These are phyloP conservation scores for Helogale parvula DNA, from an alignment of 2,113 vertebrate genomes.

Conservation along the genomic window DNA sequence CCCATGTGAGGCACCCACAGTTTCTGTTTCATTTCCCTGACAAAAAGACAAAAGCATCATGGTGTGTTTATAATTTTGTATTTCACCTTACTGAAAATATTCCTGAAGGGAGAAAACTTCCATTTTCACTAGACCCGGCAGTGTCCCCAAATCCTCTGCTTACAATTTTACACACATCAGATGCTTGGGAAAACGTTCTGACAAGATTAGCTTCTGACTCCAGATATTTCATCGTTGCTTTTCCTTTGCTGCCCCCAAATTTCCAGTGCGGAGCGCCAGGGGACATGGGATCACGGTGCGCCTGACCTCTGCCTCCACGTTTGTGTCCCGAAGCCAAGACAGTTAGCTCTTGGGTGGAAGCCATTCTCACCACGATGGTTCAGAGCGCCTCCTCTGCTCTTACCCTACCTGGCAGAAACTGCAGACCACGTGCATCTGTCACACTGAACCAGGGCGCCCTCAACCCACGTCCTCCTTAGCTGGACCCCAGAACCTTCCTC, in stretches of 20 bases:
- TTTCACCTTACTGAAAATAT: background rate
- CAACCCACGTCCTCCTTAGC: background rate
- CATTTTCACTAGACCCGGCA: background rate
- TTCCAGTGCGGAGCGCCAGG: background rate
- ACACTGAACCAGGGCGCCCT: background rate
- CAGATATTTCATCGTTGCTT: background rate
- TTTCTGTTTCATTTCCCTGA: background rate
- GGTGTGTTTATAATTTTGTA: background rate
- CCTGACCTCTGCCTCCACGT: background rate
- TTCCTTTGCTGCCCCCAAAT: background rate
- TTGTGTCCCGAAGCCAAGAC: background rate
- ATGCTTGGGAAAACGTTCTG: background rate
- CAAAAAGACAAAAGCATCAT: background rate
- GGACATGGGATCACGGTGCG: background rate
- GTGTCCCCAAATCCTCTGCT: background rate
- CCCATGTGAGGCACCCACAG: background rate
- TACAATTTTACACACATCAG: background rate
- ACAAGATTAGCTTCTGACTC: background rate
- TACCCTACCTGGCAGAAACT: background rate
- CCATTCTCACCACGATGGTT: background rate
- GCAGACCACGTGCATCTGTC: background rate
- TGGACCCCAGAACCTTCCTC: background rate
- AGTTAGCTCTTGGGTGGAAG: background rate
- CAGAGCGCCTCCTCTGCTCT: accelerated
- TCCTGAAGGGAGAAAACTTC: background rate